phyloP scores from a whole-genome alignment of 2,797 vertebrate genomes.

The Propithecus perrieri region DNA sequence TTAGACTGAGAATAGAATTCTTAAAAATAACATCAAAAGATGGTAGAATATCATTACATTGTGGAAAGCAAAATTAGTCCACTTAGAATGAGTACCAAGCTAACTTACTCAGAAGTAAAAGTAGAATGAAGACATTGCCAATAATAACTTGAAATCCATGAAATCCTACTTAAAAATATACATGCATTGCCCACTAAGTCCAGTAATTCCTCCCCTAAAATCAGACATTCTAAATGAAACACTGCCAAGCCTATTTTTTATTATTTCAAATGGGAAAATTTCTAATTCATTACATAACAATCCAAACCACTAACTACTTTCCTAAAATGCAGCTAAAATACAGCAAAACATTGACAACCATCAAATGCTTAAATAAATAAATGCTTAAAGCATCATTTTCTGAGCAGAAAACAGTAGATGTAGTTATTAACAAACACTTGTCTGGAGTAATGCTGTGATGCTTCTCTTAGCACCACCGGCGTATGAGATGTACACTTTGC shows the following conservation, averaged over 20 bases:
- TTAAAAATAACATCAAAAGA: background rate
- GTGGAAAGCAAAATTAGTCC: background rate
- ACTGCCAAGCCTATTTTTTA: background rate
- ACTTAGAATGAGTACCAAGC: background rate
- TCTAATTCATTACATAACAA: background rate
- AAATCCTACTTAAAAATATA: background rate
- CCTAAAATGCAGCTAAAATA: constrained; percentile 1
- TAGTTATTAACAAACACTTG: background rate
- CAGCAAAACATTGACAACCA: background rate
- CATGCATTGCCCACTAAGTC: background rate
- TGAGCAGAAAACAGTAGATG: background rate
- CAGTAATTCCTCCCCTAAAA: background rate
- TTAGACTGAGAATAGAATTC: background rate
- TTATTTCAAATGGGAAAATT: background rate
- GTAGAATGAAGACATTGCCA: background rate
- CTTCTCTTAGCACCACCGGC: background rate
- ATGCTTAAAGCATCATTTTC: background rate
- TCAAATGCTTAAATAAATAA: background rate
- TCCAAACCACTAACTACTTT: background rate
- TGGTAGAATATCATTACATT: background rate
- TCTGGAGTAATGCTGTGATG: background rate
- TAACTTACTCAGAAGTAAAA: background rate
- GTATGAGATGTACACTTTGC: too few relatives aligned
- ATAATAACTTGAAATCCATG: background rate
- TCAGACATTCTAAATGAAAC: background rate